A percentile compares a stretch with the other conserved stretches of the same genome.
These are phyloP conservation scores for Steatocranus sp. DNA, from an alignment of 2,797 vertebrate species.

Conservation along the genomic window DNA sequence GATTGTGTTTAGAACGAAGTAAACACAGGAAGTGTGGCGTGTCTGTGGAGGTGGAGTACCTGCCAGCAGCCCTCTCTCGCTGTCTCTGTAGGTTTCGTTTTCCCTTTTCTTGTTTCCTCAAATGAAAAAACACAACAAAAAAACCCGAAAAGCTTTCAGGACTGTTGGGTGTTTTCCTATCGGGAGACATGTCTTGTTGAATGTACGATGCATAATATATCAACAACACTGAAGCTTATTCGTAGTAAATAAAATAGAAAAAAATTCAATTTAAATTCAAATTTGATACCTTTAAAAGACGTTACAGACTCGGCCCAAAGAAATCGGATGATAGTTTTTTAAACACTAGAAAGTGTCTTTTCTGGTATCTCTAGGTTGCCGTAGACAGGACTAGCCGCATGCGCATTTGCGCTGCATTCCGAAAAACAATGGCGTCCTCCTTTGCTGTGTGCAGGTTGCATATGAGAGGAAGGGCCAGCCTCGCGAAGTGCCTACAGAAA, in stretches of 20 bases:
- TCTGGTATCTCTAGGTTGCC: slow-evolving; percentile 13
- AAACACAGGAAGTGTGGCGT: slow-evolving; percentile 30
- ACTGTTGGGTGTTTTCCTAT: background rate
- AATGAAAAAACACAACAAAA: background rate
- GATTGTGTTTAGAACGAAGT: slow-evolving; percentile 21
- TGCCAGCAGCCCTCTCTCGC: background rate
- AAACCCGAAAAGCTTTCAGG: background rate
- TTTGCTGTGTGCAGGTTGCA: slow-evolving; percentile 53
- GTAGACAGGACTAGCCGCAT: slow-evolving; percentile 52
- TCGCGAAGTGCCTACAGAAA: slow-evolving; percentile 24
- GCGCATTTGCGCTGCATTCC: background rate
- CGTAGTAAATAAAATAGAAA: background rate
- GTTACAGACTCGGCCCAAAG: background rate
- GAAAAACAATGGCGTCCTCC: slow-evolving; percentile 73
- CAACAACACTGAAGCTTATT: background rate
- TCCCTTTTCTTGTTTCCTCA: slow-evolving; percentile 16
- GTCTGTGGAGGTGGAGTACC: background rate
- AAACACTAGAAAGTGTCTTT: background rate
- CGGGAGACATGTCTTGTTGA: background rate
- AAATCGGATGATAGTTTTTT: background rate
- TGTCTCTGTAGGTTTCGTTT: slow-evolving; percentile 42
- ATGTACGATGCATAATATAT: background rate
- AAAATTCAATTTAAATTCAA: background rate
- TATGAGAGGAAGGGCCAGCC: slow-evolving; percentile 20
- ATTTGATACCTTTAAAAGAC: background rate